Conservation (phyloP, 2,888 invertebrate species). For the Tipula unca region DNA sequence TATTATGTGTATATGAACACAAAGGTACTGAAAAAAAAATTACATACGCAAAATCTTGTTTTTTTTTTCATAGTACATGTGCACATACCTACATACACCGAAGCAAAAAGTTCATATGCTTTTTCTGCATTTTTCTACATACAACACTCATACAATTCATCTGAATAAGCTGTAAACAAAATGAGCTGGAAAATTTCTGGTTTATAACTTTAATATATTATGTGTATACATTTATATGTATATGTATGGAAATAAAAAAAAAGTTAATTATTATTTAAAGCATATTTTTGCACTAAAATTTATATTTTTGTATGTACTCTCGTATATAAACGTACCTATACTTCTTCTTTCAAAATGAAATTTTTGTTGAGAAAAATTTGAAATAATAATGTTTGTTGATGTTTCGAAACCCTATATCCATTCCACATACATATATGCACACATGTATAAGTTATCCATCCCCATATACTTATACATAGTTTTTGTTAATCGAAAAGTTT, state of each 20-base stretch:
- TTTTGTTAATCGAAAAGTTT: neutral
- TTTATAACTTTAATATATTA: neutral
- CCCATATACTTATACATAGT: neutral
- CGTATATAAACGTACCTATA: neutral
- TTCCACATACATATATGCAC: neutral
- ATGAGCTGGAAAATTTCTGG: constrained; percentile 3
- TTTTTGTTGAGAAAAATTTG: neutral
- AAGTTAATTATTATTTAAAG: neutral
- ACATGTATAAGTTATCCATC: neutral
- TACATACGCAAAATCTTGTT: neutral
- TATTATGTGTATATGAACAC: neutral
- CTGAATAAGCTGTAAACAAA: neutral
- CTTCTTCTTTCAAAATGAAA: neutral
- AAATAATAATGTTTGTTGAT: neutral
- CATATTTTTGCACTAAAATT: neutral
- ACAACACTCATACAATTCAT: neutral
- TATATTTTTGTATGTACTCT: neutral
- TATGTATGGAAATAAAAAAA: neutral
- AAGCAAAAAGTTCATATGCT: neutral
- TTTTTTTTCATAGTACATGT: neutral
- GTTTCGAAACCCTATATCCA: neutral
- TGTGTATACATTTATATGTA: neutral
- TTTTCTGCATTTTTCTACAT: neutral
- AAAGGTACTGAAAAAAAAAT: neutral
- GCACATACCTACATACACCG: neutral